Evolutionary conservation across 2,888 invertebrate genomes (phyloP).

Genomic region (Heliconius cydno): DNA sequence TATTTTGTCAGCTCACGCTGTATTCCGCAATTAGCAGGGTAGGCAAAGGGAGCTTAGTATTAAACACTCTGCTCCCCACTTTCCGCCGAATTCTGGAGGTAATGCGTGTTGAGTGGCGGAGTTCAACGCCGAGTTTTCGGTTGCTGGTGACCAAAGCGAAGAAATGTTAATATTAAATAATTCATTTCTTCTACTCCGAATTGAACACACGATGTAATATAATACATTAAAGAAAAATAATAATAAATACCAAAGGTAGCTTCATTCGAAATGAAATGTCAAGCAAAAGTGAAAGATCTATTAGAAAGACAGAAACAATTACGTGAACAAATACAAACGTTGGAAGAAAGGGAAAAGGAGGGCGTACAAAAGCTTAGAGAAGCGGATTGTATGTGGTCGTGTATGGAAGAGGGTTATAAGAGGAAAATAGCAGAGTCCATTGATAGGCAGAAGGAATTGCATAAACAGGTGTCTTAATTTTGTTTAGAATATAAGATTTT

Average conservation of each 20-base stretch:
- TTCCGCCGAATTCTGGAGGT: too few species aligned
- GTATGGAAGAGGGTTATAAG: slow-evolving; percentile 79
- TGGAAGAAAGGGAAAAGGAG: slow-evolving; percentile 84
- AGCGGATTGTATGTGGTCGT: slow-evolving; percentile 83
- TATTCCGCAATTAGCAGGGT: too few species aligned
- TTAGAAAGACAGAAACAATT: slow-evolving; percentile 79
- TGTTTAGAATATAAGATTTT: not conserved
- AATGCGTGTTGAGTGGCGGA: too few species aligned
- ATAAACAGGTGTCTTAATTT: slow-evolving; percentile 58
- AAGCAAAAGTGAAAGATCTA: slow-evolving; percentile 75
- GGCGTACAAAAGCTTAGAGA: slow-evolving; percentile 80
- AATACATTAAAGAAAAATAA: not conserved
- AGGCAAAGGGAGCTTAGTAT: too few species aligned
- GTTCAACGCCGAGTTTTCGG: too few species aligned
- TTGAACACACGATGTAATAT: too few species aligned
- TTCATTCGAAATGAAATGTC: slow-evolving; percentile 66
- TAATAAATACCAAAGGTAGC: slow-evolving; percentile 60
- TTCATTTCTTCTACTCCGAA: too few species aligned
- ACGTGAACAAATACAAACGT: slow-evolving; percentile 78
- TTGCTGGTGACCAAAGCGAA: too few species aligned
- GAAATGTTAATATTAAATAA: too few species aligned
- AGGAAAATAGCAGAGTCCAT: slow-evolving; percentile 64
- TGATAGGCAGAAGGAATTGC: slow-evolving; percentile 60
- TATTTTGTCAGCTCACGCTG: too few species aligned
- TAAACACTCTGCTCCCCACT: too few species aligned